Base-by-base conservation (phyloP, 1,140 invertebrate genomes). In the Dendrolimus punctatus region DNA sequence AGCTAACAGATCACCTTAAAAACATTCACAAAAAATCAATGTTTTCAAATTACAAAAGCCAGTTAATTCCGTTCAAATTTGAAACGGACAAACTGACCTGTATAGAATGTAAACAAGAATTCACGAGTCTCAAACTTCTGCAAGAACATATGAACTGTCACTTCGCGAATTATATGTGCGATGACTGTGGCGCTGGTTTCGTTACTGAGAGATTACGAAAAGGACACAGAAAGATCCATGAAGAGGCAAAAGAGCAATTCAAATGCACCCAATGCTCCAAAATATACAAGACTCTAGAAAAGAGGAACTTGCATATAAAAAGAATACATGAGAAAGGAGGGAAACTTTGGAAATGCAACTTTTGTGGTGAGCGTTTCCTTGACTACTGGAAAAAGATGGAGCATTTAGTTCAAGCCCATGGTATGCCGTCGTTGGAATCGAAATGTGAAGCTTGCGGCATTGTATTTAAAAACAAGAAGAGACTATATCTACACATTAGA, bases 151-250 rank as follows among this genome's bases (percentile, higher is more conserved):
- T 68, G 62, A 58, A 39, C 5, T 52, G 55, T 4, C 68, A 71
- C 48, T 68, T 58, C 44, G 53, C 46, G 4, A 85, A 85, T 37
- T 83, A 82, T 23, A 80, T 85, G 0, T 85, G 82, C 55, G 76
- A 72, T 6, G 76, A 80, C 6, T 85, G 82, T n/a, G 82, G 82
- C 0, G 68, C 77, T 0, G 82, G 82, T 2, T 85, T 80, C 43
- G 72, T 82, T 0, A 85, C 80, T 0, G 80, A 77, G 61, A 81
- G 81, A 39, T 53, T 80, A 7, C 51, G 83, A 36, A 82, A 80
- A 59, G 80, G 81, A 0, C 82, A 85, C 36, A 58, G 62, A 0
- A 81, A 81, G 49, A 78, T 73, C n/a, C 82, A 85, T 37, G 53
- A 62, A 0, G 73, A 64, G 2, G 80, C 78, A 0, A 23, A 1